phyloP scores from a whole-genome alignment of 2,888 invertebrate species.

The Allacma fusca region DNA sequence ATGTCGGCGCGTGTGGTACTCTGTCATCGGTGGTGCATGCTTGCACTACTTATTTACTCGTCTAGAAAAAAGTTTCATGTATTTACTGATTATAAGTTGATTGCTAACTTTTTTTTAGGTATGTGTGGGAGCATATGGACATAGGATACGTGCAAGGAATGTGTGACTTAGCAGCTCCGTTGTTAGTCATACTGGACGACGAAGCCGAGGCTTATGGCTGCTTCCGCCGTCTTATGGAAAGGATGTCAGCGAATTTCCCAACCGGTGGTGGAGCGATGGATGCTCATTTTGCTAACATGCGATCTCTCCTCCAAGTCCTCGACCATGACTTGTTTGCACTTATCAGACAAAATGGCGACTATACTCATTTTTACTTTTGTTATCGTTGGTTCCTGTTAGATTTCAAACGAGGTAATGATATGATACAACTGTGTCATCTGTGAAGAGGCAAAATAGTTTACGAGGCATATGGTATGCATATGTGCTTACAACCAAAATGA shows the following conservation, averaged over 20 bases:
- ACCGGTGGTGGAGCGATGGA: constrained; percentile 93
- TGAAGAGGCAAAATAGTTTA: too few relatives aligned
- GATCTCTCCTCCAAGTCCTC: constrained; percentile 75
- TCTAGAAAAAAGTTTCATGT: too few relatives aligned
- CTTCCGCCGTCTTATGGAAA: constrained; percentile 88
- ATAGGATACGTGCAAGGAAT: constrained; percentile 97
- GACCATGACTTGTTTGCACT: constrained; percentile 93
- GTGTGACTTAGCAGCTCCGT: constrained; percentile 94
- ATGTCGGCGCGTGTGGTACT: too few relatives aligned
- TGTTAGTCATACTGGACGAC: constrained; percentile 90
- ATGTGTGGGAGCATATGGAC: constrained; percentile 94
- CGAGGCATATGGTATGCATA: too few relatives aligned
- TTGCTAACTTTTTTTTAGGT: constrained; percentile 71
- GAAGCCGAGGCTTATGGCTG: constrained; percentile 90
- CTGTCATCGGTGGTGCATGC: too few relatives aligned
- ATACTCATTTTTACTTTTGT: constrained; percentile 97
- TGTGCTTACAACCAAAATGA: too few relatives aligned
- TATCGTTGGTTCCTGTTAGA: constrained; percentile 97
- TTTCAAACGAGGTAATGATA: constrained; percentile 78
- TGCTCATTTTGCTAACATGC: constrained; percentile 93
- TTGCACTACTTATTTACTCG: too few relatives aligned
- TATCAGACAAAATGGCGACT: constrained; percentile 94
- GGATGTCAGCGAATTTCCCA: constrained; percentile 91
- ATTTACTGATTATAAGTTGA: not conserved
- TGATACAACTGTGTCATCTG: not conserved